phyloP scores from a whole-genome alignment of 1,140 invertebrate species.

The Cylas formicarius region DNA sequence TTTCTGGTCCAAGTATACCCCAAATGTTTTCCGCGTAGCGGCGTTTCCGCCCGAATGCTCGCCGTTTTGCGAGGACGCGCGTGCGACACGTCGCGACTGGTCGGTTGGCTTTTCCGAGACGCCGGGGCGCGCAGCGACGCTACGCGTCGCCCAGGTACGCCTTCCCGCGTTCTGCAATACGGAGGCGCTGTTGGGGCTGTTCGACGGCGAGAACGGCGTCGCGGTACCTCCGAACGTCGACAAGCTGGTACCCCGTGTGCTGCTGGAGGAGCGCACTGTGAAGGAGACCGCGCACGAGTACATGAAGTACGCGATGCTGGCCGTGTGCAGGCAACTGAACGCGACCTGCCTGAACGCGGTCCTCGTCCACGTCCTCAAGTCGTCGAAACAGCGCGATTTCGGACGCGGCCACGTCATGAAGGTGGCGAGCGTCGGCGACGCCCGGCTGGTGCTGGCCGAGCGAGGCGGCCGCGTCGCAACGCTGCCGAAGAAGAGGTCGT shows the following conservation, averaged over 20 bases:
- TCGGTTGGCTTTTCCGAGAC: constrained; percentile 77
- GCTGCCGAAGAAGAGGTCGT: constrained; percentile 47
- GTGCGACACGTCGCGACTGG: constrained; percentile 57
- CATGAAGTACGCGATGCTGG: constrained; percentile 73
- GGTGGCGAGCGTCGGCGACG: constrained; percentile 65
- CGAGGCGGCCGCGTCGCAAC: constrained; percentile 52
- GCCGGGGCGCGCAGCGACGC: constrained; percentile 61
- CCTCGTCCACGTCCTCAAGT: constrained; percentile 61
- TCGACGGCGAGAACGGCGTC: constrained; percentile 67
- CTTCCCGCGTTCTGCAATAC: constrained; percentile 68
- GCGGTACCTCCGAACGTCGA: constrained; percentile 60
- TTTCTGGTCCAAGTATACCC: too few relatives aligned
- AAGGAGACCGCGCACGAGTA: constrained; percentile 73
- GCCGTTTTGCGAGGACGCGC: constrained; percentile 51
- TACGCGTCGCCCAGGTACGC: constrained; percentile 69
- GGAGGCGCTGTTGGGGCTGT: constrained; percentile 74
- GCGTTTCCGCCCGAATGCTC: too few relatives aligned
- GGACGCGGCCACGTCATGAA: constrained; percentile 50
- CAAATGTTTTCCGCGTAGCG: too few relatives aligned
- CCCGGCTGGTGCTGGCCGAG: constrained; percentile 61
- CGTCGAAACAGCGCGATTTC: constrained; percentile 42
- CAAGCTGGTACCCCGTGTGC: constrained; percentile 62
- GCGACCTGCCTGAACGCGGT: constrained; percentile 53
- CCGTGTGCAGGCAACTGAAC: constrained; percentile 66
- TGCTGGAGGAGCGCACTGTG: constrained; percentile 70